Conservation (phyloP, 2,888 invertebrate genomes). For the Drosophila sordidula region DNA sequence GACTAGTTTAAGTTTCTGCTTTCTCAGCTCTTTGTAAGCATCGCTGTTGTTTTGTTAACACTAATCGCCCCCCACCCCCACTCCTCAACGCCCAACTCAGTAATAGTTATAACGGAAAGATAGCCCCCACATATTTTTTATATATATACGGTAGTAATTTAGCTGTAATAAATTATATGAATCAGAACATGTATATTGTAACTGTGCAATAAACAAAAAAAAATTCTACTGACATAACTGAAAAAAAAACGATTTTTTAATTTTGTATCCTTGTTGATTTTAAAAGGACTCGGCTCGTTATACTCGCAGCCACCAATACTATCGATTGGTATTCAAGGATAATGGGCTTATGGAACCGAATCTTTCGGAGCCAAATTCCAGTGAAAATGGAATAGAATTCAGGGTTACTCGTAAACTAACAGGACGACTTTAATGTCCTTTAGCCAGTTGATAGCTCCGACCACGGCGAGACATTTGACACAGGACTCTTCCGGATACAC, state of each 20-base stretch:
- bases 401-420: not conserved
- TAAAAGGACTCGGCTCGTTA: no score
- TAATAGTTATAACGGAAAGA: conserved; percentile 55
- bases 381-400: not conserved
- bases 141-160: conserved; percentile 61
- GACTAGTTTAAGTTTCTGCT: conserved; percentile 47
- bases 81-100: conserved; percentile 34
- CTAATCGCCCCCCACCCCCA: conserved; percentile 47
- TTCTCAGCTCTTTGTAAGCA: conserved; percentile 54
- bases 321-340: not conserved
- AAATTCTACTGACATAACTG: conserved; percentile 64
- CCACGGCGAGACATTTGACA: no score
- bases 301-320: not conserved
- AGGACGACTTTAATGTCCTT: not conserved
- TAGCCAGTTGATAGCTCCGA: not conserved
- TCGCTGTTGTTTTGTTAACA: conserved; percentile 77
- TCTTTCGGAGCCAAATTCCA: no score
- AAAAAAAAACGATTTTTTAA: conserved; percentile 21
- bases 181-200: conserved; percentile 82
- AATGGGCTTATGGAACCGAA: not conserved
- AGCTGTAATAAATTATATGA: conserved; percentile 78
- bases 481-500: no score
- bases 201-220: conserved; percentile 82
- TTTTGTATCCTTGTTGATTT: not conserved
- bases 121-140: conserved; percentile 53